phyloP scores from a whole-genome alignment of 2,797 vertebrate genomes.

The Petrocephalus schoutedeni region DNA sequence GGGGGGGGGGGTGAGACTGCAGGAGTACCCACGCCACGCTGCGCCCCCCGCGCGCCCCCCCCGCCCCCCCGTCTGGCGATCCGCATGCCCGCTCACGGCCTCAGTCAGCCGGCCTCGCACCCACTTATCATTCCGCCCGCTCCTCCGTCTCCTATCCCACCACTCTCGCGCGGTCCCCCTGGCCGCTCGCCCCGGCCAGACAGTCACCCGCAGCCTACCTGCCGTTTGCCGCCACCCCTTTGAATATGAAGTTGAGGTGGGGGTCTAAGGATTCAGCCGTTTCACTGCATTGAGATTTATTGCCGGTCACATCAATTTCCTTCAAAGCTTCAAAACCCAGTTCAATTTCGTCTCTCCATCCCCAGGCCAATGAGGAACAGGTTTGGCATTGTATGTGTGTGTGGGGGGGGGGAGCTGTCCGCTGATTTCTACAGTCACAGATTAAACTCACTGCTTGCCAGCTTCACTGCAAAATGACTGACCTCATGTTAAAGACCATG shows the following conservation, averaged over 20 bases:
- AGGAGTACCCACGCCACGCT: background rate
- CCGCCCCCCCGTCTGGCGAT: background rate
- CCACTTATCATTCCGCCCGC: background rate
- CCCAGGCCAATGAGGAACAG: background rate
- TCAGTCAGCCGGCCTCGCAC: background rate
- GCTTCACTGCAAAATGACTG: background rate
- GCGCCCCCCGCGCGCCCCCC: background rate
- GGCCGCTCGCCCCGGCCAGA: background rate
- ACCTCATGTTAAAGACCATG: background rate
- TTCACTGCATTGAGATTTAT: slow-evolving; percentile 9
- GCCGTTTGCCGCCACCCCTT: background rate
- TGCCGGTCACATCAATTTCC: slow-evolving; percentile 14
- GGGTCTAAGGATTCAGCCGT: background rate
- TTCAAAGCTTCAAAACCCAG: slow-evolving; percentile 8
- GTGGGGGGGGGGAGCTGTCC: background rate
- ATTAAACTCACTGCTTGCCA: background rate
- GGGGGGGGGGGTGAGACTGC: background rate
- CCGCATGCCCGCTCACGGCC: background rate
- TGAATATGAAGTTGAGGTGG: background rate
- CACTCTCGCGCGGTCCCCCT: background rate
- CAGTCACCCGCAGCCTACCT: background rate
- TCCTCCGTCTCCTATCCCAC: background rate
- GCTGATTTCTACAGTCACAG: background rate
- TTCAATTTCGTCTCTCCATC: slow-evolving; percentile 6
- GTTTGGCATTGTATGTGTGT: background rate